Percentiles rank a stretch among this genome's conserved stretches.
Conservation (phyloP, 2,888 invertebrate genomes). For the Drosophila antonietae region DNA sequence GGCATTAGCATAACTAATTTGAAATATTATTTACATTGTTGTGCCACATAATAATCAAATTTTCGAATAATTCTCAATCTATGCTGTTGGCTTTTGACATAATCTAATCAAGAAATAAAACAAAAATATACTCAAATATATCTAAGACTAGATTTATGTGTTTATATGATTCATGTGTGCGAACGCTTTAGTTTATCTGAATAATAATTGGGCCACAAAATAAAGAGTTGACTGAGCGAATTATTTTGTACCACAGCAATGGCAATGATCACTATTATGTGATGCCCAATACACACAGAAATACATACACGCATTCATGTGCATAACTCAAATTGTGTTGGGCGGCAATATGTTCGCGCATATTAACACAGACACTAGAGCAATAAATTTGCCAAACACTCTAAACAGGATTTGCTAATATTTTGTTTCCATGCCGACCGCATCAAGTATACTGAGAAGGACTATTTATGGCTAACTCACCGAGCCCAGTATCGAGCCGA, state of each 20-base stretch:
- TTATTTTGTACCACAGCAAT: conserved; percentile 10
- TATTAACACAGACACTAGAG: conserved; percentile 57
- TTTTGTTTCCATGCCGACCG: conserved; percentile 49
- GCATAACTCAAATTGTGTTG: conserved; percentile 42
- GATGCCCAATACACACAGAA: conserved; percentile 1
- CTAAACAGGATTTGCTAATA: conserved; percentile 67
- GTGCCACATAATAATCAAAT: conserved; percentile 7
- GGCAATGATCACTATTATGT: conserved; percentile 16
- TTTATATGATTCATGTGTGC: conserved; percentile 9
- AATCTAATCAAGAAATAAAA: conserved; percentile 9
- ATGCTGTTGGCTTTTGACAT: conserved; percentile 2
- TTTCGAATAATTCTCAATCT: conserved; percentile 6
- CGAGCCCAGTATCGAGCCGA: conserved; percentile 22
- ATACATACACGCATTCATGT: background rate
- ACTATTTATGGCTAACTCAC: conserved; percentile 40
- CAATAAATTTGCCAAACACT: conserved; percentile 70
- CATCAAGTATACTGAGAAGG: conserved; percentile 19
- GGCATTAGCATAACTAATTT: conserved; percentile 28
- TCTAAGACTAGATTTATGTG: background rate
- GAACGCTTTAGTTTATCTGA: background rate
- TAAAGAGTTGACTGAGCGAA: conserved; percentile 13
- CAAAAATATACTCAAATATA: conserved; percentile 1
- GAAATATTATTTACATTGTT: background rate
- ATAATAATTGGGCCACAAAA: conserved; percentile 13
- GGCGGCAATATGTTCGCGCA: conserved; percentile 59